Evolutionary conservation across 2,888 invertebrate species (phyloP), one percentile per base, ranked within the genome.

Genomic region (Chalcosyrphus nemorum): DNA sequence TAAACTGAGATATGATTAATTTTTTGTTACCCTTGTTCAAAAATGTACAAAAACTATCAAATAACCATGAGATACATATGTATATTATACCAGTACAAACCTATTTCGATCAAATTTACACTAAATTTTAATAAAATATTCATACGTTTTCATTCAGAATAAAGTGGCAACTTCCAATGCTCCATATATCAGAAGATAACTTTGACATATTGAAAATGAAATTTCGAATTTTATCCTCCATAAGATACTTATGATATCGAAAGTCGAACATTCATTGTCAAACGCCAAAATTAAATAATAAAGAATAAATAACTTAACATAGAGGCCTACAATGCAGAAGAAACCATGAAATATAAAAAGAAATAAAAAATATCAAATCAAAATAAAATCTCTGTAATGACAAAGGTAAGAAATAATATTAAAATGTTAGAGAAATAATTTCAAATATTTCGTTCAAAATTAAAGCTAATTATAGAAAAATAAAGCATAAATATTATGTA

Each of bases 371-470:
- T n/a, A n/a, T n/a, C n/a, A n/a, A n/a, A n/a, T n/a, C n/a, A n/a
- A n/a, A 59, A 45, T 9, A 17, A 56, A 65, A 65, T 74, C 74
- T 74, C 74, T 74, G 74, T 74, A 74, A 65, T 74, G 74, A 56
- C 74, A 74, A 74, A 74, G 74, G 74, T 74, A 65, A 74, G 74
- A 59, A 54, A 21, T 13, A 41, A 63, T 15, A 29, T 9, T 0
- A 43, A 43, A 54, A 47, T 24, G 5, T 17, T 43, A 27, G n/a
- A 24, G 7, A 38, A 52, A 66, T 52, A 17, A 45, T 32, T 13
- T 19, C 21, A n/a, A 56, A 52, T 54, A 41, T 66, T 54, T 19
- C 32, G 24, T 38, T 65, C 50, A 11, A 50, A 17, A 15, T 32
- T 56, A 56, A 56, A 27, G 24, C 35, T 74, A 43, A 50, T 21